A percentile compares a stretch with the other conserved stretches of the same genome.
Conservation (phyloP, 2,797 vertebrate species). For the Sorex maritimensis region DNA sequence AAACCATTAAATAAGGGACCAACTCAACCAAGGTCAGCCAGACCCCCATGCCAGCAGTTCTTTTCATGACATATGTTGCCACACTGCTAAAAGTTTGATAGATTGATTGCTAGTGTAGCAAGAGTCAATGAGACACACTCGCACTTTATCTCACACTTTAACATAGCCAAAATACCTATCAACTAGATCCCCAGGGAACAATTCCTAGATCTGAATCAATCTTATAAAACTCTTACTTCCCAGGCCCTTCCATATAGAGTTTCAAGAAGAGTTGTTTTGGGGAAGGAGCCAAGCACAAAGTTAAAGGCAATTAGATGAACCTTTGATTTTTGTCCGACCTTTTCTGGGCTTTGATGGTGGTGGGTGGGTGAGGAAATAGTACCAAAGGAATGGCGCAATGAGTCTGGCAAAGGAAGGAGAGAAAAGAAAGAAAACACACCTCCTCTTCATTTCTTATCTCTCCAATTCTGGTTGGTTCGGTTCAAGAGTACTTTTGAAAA, state of each 20-base stretch:
- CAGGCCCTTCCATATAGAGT: background rate
- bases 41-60: background rate
- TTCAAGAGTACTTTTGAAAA: slow-evolving; percentile 33
- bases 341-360: slow-evolving; percentile 6
- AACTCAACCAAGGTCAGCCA: background rate
- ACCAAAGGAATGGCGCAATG: rapidly evolving
- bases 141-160: too few species aligned
- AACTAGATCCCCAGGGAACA: background rate
- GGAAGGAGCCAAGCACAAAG: background rate
- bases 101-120: background rate
- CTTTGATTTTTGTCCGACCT: background rate
- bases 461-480: background rate
- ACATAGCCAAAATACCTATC: too few species aligned
- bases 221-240: slow-evolving; percentile 6
- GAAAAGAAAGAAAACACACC: background rate
- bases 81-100: background rate
- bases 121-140: background rate
- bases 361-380: background rate
- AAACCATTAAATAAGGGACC: background rate
- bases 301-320: background rate
- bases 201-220: background rate
- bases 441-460: background rate
- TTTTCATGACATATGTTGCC: background rate
- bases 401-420: background rate
- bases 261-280: slow-evolving; percentile 24